These are phyloP conservation scores for Drosophila austrosaltans DNA, from an alignment of 2,888 invertebrate species.

Conservation along the genomic window DNA sequence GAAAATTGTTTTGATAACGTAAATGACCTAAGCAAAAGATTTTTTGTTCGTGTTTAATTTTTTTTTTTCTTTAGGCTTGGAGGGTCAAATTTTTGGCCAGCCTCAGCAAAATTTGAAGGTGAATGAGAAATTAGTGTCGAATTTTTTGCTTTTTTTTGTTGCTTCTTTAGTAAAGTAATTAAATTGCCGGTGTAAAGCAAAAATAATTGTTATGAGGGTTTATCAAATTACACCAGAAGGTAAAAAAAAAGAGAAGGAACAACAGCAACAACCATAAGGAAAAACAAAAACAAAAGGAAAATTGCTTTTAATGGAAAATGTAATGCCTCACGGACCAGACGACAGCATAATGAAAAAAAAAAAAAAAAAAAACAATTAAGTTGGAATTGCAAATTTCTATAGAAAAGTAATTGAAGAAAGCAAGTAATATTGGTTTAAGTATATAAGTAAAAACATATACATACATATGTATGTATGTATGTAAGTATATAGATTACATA, in stretches of 20 bases:
- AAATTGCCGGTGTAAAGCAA: constrained; percentile 19
- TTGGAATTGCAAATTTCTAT: background rate
- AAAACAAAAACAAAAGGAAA: constrained; percentile 8
- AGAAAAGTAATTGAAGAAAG: background rate
- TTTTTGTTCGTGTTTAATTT: background rate
- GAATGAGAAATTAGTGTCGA: background rate
- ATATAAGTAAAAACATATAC: background rate
- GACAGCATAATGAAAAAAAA: constrained; percentile 1
- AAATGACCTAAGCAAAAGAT: constrained; percentile 2
- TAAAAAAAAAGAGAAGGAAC: constrained; percentile 22
- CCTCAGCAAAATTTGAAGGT: background rate
- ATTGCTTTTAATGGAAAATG: constrained; percentile 1
- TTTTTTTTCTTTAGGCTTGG: background rate
- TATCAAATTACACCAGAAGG: constrained; percentile 30
- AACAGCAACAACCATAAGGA: background rate
- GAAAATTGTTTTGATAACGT: constrained; percentile 1
- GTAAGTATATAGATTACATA: background rate
- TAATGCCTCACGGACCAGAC: background rate
- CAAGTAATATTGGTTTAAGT: background rate
- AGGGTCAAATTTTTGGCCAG: constrained; percentile 10
- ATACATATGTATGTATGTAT: background rate
- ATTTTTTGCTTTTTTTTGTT: background rate
- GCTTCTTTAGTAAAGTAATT: constrained; percentile 26
- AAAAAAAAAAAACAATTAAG: background rate
- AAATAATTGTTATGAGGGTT: constrained; percentile 11